Percentiles rank a stretch among this genome's conserved stretches.
phyloP scores from a whole-genome alignment of 1,140 invertebrate genomes.

The Zaprionus davidi region DNA sequence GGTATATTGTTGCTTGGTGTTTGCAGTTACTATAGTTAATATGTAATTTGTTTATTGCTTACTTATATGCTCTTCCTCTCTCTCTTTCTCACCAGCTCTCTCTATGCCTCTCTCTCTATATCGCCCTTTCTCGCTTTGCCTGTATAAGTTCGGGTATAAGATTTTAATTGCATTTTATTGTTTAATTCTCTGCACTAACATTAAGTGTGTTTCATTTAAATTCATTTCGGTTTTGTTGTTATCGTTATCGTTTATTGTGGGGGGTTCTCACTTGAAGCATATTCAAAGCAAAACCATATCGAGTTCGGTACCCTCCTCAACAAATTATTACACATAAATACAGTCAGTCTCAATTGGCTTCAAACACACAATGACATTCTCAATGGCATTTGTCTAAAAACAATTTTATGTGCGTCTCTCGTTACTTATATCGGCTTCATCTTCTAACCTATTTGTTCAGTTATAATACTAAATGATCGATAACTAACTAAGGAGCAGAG shows the following conservation, averaged over 20 bases:
- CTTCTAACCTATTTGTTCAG: constrained; percentile 9
- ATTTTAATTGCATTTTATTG: constrained; percentile 48
- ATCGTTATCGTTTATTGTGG: constrained; percentile 34
- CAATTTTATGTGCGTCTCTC: constrained; percentile 69
- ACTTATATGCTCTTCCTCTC: constrained; percentile 23
- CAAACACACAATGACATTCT: constrained; percentile 74
- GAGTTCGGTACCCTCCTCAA: constrained; percentile 32
- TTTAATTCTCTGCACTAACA: constrained; percentile 41
- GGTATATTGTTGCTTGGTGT: constrained; percentile 52
- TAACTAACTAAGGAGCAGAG: background rate
- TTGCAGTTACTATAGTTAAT: constrained; percentile 59
- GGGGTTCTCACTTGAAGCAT: constrained; percentile 44
- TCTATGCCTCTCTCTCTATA: background rate
- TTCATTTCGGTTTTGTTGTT: constrained; percentile 37
- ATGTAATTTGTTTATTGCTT: constrained; percentile 66
- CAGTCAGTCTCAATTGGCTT: constrained; percentile 81
- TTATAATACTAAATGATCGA: background rate
- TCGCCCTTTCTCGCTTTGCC: background rate
- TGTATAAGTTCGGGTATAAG: constrained; percentile 45
- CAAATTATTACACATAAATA: constrained; percentile 78
- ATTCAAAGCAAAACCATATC: constrained; percentile 40
- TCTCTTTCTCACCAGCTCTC: background rate
- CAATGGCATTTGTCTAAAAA: constrained; percentile 77
- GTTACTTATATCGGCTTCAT: constrained; percentile 9
- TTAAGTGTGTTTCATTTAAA: constrained; percentile 41